These are phyloP conservation scores for Paelopatides confundens DNA, from an alignment of 53 echinoderm and acorn worm species.

Conservation along the genomic window DNA sequence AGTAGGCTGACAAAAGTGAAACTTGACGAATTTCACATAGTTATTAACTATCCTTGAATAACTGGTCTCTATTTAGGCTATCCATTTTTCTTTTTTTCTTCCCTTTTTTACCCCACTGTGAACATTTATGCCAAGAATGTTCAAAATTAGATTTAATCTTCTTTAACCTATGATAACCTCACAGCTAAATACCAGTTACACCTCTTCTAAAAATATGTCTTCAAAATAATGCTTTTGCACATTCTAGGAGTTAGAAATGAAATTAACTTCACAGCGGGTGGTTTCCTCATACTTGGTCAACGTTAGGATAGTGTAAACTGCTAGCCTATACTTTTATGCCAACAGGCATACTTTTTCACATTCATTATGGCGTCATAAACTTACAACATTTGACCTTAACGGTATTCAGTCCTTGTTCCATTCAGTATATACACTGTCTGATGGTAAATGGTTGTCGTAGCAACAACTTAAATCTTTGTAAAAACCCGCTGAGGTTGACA, in stretches of 20 bases:
- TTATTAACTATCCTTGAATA: too few relatives aligned
- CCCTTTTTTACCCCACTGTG: too few relatives aligned
- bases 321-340: not conserved
- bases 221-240: not conserved
- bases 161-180: not conserved
- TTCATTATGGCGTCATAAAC: not conserved
- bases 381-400: not conserved
- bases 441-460: not conserved
- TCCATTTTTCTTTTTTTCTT: not conserved
- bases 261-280: not conserved
- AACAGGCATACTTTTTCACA: not conserved
- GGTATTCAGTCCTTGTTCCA: too few relatives aligned
- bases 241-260: not conserved
- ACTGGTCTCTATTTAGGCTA: too few relatives aligned
- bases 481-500: not conserved
- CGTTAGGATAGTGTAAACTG: not conserved
- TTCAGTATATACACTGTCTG: not conserved
- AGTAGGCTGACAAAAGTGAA: not conserved
- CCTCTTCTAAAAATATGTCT: constrained; percentile 12
- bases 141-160: constrained; percentile 24
- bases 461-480: not conserved
- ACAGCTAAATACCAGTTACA: not conserved
- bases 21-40: too few relatives aligned
- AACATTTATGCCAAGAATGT: not conserved
- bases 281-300: not conserved